Evolutionary conservation across 2,888 invertebrate genomes (phyloP).

Genomic region (Tetrapedia diversipes): DNA sequence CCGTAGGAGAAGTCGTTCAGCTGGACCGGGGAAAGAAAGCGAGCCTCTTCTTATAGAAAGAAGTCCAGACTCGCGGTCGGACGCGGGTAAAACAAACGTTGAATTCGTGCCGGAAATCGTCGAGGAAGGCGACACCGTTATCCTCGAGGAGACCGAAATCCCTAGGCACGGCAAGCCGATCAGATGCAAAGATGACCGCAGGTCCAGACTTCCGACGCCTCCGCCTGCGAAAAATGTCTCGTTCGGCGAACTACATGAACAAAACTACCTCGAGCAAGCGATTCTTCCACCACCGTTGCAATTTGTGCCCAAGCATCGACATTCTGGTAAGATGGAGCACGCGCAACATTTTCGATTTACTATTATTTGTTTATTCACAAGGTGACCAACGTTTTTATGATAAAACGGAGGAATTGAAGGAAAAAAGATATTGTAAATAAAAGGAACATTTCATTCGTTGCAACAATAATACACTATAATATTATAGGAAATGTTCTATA

Average conservation of each 20-base stretch:
- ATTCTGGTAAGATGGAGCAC: conserved; percentile 67
- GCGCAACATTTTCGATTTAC: no score
- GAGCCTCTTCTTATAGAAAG: conserved; percentile 70
- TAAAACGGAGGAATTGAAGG: no score
- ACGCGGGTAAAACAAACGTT: conserved; percentile 70
- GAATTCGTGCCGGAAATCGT: conserved; percentile 76
- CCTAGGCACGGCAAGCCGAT: conserved; percentile 67
- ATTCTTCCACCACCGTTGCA: conserved; percentile 80
- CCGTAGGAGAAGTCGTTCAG: conserved; percentile 57
- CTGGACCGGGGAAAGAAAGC: conserved; percentile 61
- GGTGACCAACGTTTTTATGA: no score
- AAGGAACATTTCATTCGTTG: no score
- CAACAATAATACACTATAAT: no score
- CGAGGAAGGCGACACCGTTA: conserved; percentile 76
- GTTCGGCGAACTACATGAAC: conserved; percentile 79
- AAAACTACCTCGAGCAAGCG: conserved; percentile 77
- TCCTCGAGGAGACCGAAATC: conserved; percentile 76
- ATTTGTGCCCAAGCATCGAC: conserved; percentile 80
- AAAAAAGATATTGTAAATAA: no score
- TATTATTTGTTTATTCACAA: no score
- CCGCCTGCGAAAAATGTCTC: conserved; percentile 80
- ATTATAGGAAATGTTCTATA: no score
- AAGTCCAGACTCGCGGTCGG: conserved; percentile 64
- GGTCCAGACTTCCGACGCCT: conserved; percentile 80
- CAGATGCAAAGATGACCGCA: conserved; percentile 57